Evolutionary conservation across 2,888 invertebrate species (phyloP), one percentile per base, ranked within the genome.

Genomic region (Acrocyrtus sp.): DNA sequence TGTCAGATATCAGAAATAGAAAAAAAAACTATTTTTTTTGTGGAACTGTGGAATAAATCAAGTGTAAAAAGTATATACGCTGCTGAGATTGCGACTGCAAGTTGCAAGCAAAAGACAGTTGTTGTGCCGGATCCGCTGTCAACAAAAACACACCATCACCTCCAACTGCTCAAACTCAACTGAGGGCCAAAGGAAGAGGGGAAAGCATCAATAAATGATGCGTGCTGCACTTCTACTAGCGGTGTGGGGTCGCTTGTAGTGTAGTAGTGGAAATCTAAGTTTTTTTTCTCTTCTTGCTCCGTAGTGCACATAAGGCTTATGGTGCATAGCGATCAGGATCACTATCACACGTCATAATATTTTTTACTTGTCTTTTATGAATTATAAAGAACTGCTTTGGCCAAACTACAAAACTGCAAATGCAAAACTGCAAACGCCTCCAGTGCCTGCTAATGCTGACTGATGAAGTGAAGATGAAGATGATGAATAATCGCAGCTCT

Each of bases 151-250:
- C 39, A 57, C 66, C 57, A 50, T 57, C 66, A 57, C 56, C 43
- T 57, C 24, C 66, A 56, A 66, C 57, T 66, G 66, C 66, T 66
- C 66, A 66, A 56, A 27, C 66, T 57, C 57, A 57, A 66, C 66
- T 66, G 66, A 66, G 50, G 41, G 50, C 50, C 57, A 66, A 48
- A 29, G 56, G 57, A 57, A 66, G 66, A 66, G 41, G 66, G 65
- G 57, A 66, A 66, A 66, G 66, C 66, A 63, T 57, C 66, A 56
- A 66, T 65, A 65, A 65, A 43, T 24, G 41, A 47, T 45, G 58
- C n/a, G n/a, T n/a, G n/a, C 51, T 63, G 63, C 63, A 54, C 62
- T 62, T 48, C 17, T 48, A 26, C 22, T 50, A 50, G 26, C 26
- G 10, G 47, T 3, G 19, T 41, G n/a, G 17, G 41, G 15, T n/a